Base-by-base conservation (phyloP, 2,113 vertebrate genomes). In the Cinclus cinclus region DNA sequence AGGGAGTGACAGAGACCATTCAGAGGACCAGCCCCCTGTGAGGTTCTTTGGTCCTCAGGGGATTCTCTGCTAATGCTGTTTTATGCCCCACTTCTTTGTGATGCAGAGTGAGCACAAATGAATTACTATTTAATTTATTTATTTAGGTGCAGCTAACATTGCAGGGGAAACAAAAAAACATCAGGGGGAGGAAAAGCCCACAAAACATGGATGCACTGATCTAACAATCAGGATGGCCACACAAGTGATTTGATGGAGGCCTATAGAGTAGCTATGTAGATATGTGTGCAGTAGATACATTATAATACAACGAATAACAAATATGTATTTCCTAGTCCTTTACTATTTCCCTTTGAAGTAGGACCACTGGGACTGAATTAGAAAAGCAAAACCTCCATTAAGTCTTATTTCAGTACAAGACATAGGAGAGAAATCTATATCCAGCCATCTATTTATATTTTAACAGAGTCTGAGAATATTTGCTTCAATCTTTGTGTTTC, bases 401-500 rank as follows among this genome's bases (percentile, higher is more conserved):
- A 97, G 96, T 98, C 97, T 98, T 98, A 98, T 98, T 99, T 98
- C 98, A 98, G 95, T 96, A 96, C 97, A 97, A 98, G 97, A 98
- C 98, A 98, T 98, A 98, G 95, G 96, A 98, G 97, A 91, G 97
- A 98, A 97, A 98, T 98, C 98, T 35, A 73, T 79, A 98, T 98
- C 98, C 97, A 77, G 80, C 68, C 97, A 70, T 89, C 86, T 97
- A 89, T 94, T 89, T 94, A 63, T 97, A 98, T 98, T 97, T 97
- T 98, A 98, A 98, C 95, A 96, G 95, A 98, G 94, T 95, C 97
- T 96, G 91, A 96, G 96, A 98, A 97, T 98, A 97, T 97, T 99
- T 98, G 97, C 98, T 98, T 99, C 98, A 98, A 98, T 99, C 98
- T 98, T 97, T 97, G 96, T 98, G 97, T 99, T 99, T 99, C 98